Conservation (phyloP, 2,888 invertebrate species). For the Minunthozetes semirufus region DNA sequence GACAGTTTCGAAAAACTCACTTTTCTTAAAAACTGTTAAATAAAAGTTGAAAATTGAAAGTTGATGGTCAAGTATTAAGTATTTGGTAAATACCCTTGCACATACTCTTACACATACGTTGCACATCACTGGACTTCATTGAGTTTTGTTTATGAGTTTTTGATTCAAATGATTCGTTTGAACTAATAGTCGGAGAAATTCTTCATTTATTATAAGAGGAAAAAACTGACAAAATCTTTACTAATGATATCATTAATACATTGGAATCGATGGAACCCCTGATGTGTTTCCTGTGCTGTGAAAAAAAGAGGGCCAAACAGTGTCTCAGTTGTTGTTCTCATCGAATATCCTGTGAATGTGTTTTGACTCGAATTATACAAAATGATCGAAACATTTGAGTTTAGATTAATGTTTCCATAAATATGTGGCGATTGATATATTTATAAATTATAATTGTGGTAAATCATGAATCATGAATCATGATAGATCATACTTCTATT, state of each 20-base stretch:
- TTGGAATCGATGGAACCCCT: not conserved
- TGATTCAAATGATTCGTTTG: no score
- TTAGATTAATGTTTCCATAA: not conserved
- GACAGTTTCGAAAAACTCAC: no score
- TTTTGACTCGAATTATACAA: not conserved
- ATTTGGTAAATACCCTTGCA: no score
- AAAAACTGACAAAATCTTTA: not conserved
- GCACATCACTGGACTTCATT: no score
- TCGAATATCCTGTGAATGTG: not conserved
- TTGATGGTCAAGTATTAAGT: no score
- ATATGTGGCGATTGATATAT: constrained; percentile 25
- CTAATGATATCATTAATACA: not conserved
- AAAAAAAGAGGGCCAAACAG: not conserved
- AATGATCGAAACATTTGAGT: constrained; percentile 8
- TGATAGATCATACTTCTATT: not conserved
- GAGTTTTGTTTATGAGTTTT: no score
- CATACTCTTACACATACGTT: no score
- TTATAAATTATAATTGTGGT: no score
- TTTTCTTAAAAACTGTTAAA: no score
- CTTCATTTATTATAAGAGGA: not conserved
- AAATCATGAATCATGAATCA: no score
- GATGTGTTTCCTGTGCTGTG: constrained; percentile 18
- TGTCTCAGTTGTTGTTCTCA: not conserved
- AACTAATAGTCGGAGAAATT: no score
- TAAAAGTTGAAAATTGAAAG: no score